These are phyloP conservation scores for Chaetops frenatus DNA, from an alignment of 2,113 vertebrate genomes.

Conservation along the genomic window DNA sequence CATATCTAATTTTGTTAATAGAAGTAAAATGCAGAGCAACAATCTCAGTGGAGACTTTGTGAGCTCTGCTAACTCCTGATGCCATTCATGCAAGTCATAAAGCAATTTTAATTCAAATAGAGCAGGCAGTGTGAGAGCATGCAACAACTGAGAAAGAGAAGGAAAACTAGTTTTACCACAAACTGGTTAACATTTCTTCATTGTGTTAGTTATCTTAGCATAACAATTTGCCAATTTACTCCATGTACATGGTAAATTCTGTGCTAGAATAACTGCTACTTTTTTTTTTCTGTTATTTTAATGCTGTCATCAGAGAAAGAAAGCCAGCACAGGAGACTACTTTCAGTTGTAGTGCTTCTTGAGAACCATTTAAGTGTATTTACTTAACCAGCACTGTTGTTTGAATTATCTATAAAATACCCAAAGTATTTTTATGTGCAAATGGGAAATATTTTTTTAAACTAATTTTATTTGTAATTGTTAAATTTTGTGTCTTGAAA, in stretches of 20 bases:
- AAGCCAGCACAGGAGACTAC: neutral
- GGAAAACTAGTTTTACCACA: neutral
- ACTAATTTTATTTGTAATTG: fast-evolving
- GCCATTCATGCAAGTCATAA: neutral
- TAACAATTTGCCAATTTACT: neutral
- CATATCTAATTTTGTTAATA: neutral
- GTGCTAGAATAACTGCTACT: neutral
- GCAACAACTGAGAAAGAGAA: neutral
- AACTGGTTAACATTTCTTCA: neutral
- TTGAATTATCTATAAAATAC: neutral
- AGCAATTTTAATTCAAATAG: neutral
- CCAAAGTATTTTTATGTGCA: neutral
- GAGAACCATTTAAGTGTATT: neutral
- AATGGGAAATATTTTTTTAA: neutral
- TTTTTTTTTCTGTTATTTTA: neutral
- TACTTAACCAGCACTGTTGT: neutral
- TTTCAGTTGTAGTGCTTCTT: neutral
- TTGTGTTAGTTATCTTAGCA: neutral
- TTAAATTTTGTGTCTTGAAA: neutral
- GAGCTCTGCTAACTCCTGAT: neutral
- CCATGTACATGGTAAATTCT: neutral
- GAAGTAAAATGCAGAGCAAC: neutral
- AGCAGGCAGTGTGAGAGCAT: neutral
- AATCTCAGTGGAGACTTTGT: neutral
- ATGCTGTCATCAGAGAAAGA: neutral